Evolutionary conservation across 2,113 vertebrate genomes (phyloP).

Genomic region (Bubo bubo): DNA sequence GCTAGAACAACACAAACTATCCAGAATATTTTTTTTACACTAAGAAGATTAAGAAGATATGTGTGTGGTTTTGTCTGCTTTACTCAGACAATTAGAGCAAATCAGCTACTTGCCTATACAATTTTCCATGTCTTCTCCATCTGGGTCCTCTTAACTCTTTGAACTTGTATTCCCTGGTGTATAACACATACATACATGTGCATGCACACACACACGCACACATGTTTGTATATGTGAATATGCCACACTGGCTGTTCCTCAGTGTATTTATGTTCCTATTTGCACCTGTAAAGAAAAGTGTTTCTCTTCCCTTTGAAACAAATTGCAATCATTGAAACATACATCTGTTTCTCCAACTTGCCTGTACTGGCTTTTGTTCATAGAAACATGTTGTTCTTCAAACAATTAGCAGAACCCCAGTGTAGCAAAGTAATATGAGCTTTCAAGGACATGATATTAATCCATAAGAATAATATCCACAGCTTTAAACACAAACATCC

Average conservation of each 20-base stretch:
- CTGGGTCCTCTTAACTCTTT: accelerated
- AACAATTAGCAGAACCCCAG: background rate
- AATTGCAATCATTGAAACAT: background rate
- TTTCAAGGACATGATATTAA: background rate
- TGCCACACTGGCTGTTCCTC: background rate
- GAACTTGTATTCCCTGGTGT: background rate
- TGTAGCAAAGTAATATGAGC: background rate
- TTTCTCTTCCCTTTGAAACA: background rate
- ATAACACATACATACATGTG: too few species aligned
- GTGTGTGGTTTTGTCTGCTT: background rate
- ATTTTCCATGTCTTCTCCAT: background rate
- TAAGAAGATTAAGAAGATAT: background rate
- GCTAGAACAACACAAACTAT: background rate
- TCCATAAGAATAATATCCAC: background rate
- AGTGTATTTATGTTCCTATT: background rate
- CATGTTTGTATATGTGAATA: background rate
- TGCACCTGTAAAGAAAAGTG: background rate
- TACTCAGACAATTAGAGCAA: background rate
- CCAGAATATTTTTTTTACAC: background rate
- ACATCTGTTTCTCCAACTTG: background rate
- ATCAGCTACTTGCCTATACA: background rate
- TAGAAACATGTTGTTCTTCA: background rate
- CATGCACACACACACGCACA: accelerated
- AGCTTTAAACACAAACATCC: background rate
- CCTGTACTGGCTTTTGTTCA: background rate